Evolutionary conservation across 2,113 vertebrate genomes (phyloP), one percentile per base, ranked within the genome.

Genomic region (Steatornis caripensis): DNA sequence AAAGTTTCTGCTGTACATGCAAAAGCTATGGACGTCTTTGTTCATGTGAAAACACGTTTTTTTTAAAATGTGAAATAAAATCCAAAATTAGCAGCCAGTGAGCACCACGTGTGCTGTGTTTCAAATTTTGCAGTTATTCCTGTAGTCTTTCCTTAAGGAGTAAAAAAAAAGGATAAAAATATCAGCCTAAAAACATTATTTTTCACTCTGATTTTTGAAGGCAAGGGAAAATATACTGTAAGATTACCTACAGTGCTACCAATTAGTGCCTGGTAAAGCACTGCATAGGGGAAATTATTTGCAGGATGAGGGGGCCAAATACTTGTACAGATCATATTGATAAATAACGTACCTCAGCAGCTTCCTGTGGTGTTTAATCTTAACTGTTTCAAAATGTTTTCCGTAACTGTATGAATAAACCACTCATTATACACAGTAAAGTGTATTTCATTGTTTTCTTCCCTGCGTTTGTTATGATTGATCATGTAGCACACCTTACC

Each of bases 361-460:
- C 43, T 70, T 91, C 95, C 95, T 87, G 75, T 62, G 66, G 92
- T 74, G 84, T 79, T 92, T 85, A 96, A 96, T 97, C 93, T 91
- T 61, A 91, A 86, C 87, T 77, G 37, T 84, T 96, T 90, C 64
- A 91, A 80, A 96, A 95, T 93, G 92, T 96, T 96, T 97, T 91
- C 75, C 62, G 51, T 94, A 96, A 83, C 49, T 10, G 19, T 89
- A 61, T 91, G 78, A 91, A 92, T 95, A 93, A 96, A 90, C 87
- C 45, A 26, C 45, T 85, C 89, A 95, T 96, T 96, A 95, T 60
- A 83, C 3, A 4, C 24, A 16, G 77, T 26, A 84, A 95, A 94
- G 57, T 53, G 69, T 85, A 89, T 95, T 96, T 84, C 26, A 61
- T 93, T 93, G 55, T 93, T 93, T 96, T 83, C 74, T 77, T 69